phyloP scores from a whole-genome alignment of 35 echinoderm and acorn worm genomes.

The Apostichopus parvimensis region DNA sequence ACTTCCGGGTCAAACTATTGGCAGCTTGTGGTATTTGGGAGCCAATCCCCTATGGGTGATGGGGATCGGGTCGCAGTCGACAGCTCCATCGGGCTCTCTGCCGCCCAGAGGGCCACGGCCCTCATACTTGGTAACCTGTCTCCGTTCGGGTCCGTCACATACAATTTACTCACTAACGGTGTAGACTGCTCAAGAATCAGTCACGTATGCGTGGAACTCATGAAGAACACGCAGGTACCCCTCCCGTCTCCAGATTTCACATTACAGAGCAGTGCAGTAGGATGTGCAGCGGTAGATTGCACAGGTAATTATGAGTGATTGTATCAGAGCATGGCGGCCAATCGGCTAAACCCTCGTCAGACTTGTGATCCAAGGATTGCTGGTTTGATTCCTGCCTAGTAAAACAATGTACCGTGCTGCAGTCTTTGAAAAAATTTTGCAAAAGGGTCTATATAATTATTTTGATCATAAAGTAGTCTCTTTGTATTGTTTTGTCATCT shows the following conservation, averaged over 20 bases:
- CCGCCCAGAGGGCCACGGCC: neutral
- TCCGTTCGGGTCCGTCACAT: neutral
- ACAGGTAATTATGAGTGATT: neutral
- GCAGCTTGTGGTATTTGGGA: slow-evolving; percentile 32
- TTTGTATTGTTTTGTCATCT: too few relatives aligned
- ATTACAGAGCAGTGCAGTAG: neutral
- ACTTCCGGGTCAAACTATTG: slow-evolving; percentile 6
- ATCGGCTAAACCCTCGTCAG: too few relatives aligned
- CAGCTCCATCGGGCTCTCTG: neutral
- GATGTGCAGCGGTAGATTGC: neutral
- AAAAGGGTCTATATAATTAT: too few relatives aligned
- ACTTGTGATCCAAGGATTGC: too few relatives aligned
- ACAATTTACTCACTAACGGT: neutral
- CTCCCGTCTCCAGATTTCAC: slow-evolving; percentile 15
- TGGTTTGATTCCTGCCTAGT: too few relatives aligned
- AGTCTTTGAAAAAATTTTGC: too few relatives aligned
- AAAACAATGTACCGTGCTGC: too few relatives aligned
- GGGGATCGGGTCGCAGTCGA: neutral
- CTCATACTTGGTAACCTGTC: neutral
- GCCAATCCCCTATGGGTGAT: neutral
- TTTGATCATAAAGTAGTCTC: too few relatives aligned
- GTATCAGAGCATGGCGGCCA: too few relatives aligned
- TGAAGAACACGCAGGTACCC: neutral
- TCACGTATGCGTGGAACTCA: slow-evolving; percentile 17
- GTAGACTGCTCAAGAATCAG: neutral